These are phyloP conservation scores for Rhinoptilus africanus DNA, from an alignment of 2,113 vertebrate genomes.

Conservation along the genomic window DNA sequence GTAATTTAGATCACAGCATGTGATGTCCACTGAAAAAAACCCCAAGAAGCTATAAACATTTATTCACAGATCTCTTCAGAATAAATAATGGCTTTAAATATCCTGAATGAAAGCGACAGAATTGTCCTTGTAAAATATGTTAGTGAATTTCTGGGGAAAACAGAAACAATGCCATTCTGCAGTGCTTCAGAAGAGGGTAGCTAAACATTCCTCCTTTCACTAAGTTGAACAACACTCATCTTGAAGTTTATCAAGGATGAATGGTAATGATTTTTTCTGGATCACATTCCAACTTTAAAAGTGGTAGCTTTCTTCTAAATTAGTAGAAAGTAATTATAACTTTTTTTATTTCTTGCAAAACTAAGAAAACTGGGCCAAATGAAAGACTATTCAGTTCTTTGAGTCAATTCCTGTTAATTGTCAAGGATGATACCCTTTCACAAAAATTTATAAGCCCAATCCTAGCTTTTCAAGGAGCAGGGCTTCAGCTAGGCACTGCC, in stretches of 20 bases:
- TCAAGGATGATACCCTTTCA: neutral
- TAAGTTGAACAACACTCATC: neutral
- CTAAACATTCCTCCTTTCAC: neutral
- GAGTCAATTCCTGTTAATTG: neutral
- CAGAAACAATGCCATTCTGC: neutral
- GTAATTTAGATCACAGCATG: neutral
- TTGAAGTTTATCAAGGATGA: neutral
- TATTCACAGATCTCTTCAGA: neutral
- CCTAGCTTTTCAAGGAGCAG: neutral
- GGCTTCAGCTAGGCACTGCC: neutral
- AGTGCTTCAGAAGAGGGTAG: neutral
- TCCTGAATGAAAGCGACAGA: neutral
- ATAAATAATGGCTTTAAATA: neutral
- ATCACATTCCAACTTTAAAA: neutral
- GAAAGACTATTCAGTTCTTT: neutral
- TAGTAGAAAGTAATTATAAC: neutral
- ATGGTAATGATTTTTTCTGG: neutral
- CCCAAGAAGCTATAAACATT: neutral
- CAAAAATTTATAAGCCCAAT: neutral
- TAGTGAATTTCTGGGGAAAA: neutral
- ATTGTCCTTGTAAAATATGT: neutral
- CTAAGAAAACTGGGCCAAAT: neutral
- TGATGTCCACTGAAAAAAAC: neutral
- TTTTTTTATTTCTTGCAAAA: neutral
- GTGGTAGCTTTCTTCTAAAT: neutral